Conservation (phyloP, 2,888 invertebrate species). For the Uropetala carovei region DNA sequence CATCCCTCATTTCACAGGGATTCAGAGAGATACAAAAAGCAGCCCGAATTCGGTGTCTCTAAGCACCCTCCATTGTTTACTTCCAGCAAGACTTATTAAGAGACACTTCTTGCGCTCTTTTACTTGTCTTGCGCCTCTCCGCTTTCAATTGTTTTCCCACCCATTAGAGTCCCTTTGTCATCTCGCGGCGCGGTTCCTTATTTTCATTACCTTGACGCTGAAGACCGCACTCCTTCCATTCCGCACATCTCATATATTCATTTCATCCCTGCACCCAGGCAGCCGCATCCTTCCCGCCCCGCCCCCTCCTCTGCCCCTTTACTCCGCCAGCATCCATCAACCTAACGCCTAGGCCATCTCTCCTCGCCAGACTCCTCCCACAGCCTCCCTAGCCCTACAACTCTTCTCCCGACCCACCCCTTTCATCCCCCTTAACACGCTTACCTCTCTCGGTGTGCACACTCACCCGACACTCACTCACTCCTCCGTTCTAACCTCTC, state of each 20-base stretch:
- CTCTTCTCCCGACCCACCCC: not conserved
- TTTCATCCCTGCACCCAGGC: no score
- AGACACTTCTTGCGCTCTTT: not conserved
- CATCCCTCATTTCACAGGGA: no score
- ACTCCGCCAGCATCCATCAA: conserved; percentile 6
- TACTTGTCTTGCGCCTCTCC: no score
- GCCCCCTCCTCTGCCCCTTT: not conserved
- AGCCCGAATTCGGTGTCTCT: not conserved
- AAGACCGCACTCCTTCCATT: no score
- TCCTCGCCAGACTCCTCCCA: not conserved
- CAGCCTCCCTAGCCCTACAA: not conserved
- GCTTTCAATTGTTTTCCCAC: not conserved
- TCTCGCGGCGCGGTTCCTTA: not conserved
- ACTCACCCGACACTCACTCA: not conserved
- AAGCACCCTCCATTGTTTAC: not conserved
- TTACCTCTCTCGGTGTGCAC: not conserved
- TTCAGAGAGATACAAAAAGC: no score
- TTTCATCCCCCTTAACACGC: not conserved
- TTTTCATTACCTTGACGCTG: not conserved
- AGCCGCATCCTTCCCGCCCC: not conserved
- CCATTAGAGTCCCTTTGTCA: not conserved
- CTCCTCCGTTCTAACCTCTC: no score
- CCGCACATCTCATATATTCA: no score
- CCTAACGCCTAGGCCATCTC: not conserved
- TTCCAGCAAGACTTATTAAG: not conserved